Conservation (phyloP, 1,140 invertebrate genomes). For the Camponotus vicinus region DNA sequence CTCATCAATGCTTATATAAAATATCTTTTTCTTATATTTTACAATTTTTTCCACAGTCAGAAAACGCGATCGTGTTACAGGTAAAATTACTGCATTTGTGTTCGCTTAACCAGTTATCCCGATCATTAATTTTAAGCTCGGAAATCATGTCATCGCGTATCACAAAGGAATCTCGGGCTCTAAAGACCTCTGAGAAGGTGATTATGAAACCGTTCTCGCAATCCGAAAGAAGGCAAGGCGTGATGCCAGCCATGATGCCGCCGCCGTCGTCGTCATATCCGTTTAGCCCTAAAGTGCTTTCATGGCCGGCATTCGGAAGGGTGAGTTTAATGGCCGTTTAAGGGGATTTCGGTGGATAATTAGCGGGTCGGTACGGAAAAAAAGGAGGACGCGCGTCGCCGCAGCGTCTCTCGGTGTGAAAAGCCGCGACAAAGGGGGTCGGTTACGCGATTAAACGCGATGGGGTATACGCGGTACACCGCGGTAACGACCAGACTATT, state of each 20-base stretch:
- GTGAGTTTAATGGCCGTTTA: conserved; percentile 80
- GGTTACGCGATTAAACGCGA: conserved; percentile 80
- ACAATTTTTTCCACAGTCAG: background rate
- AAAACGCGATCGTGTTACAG: background rate
- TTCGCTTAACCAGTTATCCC: conserved; percentile 37
- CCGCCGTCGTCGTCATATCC: conserved; percentile 53
- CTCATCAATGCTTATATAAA: background rate
- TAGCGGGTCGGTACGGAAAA: conserved; percentile 68
- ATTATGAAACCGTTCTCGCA: conserved; percentile 64
- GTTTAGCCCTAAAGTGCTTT: conserved; percentile 76
- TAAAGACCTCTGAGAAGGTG: conserved; percentile 6
- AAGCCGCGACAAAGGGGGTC: conserved; percentile 77
- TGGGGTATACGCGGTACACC: conserved; percentile 48
- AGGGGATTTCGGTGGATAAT: conserved; percentile 81
- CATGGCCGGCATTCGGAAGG: conserved; percentile 70
- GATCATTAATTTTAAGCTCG: conserved; percentile 27
- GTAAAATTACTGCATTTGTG: conserved; percentile 6
- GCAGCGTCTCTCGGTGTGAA: conserved; percentile 69
- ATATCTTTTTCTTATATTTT: background rate
- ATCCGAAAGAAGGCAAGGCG: conserved; percentile 21
- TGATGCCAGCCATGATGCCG: conserved; percentile 29
- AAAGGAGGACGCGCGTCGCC: conserved; percentile 38
- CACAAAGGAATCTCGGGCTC: conserved; percentile 30
- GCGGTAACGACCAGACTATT: conserved; percentile 49
- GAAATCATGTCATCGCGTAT: background rate